Base-by-base conservation (phyloP, 2,113 vertebrate species). In the Oryzias javanicus region DNA sequence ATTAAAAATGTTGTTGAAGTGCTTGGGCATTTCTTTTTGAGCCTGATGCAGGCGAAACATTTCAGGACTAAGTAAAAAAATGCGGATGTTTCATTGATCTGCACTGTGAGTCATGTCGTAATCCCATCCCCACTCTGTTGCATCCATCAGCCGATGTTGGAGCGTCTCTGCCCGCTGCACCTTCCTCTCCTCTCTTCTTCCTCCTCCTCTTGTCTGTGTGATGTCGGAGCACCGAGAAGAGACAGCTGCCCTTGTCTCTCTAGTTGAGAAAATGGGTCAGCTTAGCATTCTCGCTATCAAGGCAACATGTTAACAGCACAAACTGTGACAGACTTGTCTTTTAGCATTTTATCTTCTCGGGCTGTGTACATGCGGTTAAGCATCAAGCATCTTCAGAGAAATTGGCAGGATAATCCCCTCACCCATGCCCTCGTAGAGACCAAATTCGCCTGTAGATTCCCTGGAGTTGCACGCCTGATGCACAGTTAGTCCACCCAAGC, bases 231-330 rank as follows among this genome's bases (percentile, higher is more conserved):
- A 64, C 50, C 66, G 15, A 61, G 57, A 22, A 35, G 51, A 73
- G 73, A 72, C 55, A 55, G 63, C 74, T 56, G 35, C 70, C 51
- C 78, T 35, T 27, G 35, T 80, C 77, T 77, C 55, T 63, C 70
- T 67, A 29, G 18, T 66, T 71, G 74, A 84, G 74, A 79, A 86
- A 90, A 79, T 83, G 79, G 88, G 73, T 83, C 82, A 71, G 59
- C 68, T 62, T 54, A 67, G 64, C 67, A 53, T 78, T 47, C 15
- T n/a, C 0, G 4, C 67, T 67, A 71, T 81, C 55, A 82, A 69
- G 77, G 68, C 52, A 19, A 76, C 60, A 70, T 70, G 63, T 71
- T 82, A 64, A 78, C 67, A 70, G 76, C 74, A 62, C 73, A 78
- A 60, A 73, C 55, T 51, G 60, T 76, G 79, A 82, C 70, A 70